Base-by-base conservation (phyloP, 2,888 invertebrate species). In the Rotaria sp. region DNA sequence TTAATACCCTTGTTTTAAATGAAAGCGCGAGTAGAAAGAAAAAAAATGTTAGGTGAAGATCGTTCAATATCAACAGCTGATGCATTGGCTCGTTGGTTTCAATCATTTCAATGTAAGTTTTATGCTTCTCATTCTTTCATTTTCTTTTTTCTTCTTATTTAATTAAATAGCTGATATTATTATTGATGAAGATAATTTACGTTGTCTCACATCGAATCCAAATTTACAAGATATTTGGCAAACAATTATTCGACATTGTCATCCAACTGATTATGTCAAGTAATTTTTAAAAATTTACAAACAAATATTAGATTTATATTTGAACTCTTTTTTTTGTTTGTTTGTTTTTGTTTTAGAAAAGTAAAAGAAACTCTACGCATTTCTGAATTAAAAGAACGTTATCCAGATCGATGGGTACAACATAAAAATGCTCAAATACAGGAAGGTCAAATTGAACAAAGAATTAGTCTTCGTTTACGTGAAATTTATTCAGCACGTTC, bases 361-460 rank as follows among this genome's bases (percentile, higher is more conserved):
- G 67, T 67, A 35, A 67, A 67, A 35, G 67, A 67, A 35, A 35
- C 67, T 8, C 13, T 67, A 35, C 67, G 35, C 7, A 67, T 67
- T 1, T 0, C 15, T 18, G 67, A 67, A 35, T 8, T 67, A 21
- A 67, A 67, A 67, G 35, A 67, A 67, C 67, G 67, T 18, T 30
- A 67, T 67, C 67, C 67, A 38, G 67, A 67, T 35, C 35, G 30
- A 0, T 67, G 67, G 67, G 67, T 38, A 67, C 67, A 67, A 35
- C 67, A 67, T 67, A 67, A 67, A 67, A 67, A 67, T 35, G 67
- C 67, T 67, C 35, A 67, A 38, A 67, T 67, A 18, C 35, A 67
- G 7, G 35, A 67, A 38, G 30, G 67, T 11, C 67, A 67, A 67
- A 67, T 67, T 0, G 67, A 67, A 35, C 67, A 67, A 67, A 15